phyloP scores from a whole-genome alignment of 2,888 invertebrate genomes.

The Hermaeophaga mercurialis region DNA sequence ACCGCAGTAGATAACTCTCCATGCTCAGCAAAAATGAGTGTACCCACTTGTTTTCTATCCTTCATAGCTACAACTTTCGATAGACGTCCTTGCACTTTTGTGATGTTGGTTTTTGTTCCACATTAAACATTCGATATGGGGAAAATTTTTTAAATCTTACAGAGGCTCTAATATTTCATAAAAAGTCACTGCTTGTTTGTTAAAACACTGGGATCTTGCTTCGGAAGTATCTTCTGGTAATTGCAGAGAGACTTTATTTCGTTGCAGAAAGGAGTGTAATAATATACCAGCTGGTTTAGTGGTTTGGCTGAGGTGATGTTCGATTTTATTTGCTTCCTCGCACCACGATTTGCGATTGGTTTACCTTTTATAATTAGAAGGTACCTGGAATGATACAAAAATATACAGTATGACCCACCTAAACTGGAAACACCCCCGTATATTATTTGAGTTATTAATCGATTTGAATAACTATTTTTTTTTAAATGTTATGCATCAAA shows the following conservation, averaged over 20 bases:
- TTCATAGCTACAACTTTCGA: background rate
- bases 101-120: background rate
- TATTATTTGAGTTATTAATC: no score
- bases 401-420: no score
- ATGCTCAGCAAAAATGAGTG: slow-evolving; percentile 4
- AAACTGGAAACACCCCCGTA: no score
- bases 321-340: no score
- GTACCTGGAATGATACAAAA: no score
- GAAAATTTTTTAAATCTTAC: slow-evolving; percentile 1
- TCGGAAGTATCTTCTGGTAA: background rate
- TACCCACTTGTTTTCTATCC: background rate
- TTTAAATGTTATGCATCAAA: no score
- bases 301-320: no score
- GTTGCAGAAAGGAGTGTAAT: no score
- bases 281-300: no score
- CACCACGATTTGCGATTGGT: no score
- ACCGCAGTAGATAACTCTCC: slow-evolving; percentile 5
- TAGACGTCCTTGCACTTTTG: background rate
- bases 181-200: background rate
- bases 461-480: no score
- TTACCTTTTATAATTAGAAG: no score
- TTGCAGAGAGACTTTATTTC: background rate
- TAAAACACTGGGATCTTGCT: background rate
- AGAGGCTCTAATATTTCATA: background rate
- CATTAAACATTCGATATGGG: background rate